A percentile compares a stretch with the other conserved stretches of the same genome.
Evolutionary conservation across 2,113 vertebrate genomes (phyloP).

Genomic region (Raja brachyura): DNA sequence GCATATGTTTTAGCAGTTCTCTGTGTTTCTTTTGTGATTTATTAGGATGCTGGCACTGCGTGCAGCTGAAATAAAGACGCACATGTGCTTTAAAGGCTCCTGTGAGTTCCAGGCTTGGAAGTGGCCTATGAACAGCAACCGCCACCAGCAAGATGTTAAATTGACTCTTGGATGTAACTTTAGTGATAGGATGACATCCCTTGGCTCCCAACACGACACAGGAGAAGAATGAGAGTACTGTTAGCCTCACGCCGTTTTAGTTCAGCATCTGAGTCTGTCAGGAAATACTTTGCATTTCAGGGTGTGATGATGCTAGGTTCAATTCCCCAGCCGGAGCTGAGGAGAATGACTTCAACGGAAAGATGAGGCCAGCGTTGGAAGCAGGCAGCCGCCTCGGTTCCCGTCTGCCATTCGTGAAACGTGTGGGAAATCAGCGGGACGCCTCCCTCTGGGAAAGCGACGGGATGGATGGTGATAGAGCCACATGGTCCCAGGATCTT

Average conservation of each 20-base stretch:
- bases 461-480: too few species aligned
- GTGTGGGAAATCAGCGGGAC: background rate
- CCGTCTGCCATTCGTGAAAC: background rate
- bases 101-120: too few species aligned
- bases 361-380: background rate
- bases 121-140: background rate
- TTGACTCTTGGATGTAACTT: background rate
- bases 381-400: background rate
- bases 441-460: too few species aligned
- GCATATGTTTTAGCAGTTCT: too few species aligned
- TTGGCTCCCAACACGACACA: background rate
- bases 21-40: too few species aligned
- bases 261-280: background rate
- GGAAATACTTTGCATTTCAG: background rate
- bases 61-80: too few species aligned
- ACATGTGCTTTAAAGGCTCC: too few species aligned
- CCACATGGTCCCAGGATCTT: too few species aligned
- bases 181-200: too few species aligned
- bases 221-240: background rate
- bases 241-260: background rate
- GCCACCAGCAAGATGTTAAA: background rate
- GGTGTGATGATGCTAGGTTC: background rate
- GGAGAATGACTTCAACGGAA: background rate
- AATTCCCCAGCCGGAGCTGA: background rate
- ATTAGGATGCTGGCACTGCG: too few species aligned